Evolutionary conservation across 2,797 vertebrate genomes (phyloP).

Genomic region (Pipistrellus pipistrellus): DNA sequence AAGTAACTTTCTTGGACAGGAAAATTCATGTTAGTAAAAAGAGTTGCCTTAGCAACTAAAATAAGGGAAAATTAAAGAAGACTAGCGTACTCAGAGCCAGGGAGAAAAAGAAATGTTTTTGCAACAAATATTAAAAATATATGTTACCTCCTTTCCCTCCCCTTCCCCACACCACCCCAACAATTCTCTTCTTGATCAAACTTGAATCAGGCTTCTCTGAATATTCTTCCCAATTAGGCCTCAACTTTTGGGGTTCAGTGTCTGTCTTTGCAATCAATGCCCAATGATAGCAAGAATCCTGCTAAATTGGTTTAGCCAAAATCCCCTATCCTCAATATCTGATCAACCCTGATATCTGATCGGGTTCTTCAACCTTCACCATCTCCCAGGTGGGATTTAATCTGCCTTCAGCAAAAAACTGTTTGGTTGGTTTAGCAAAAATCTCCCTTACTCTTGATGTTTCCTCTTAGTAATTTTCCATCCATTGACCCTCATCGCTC

Average conservation of each 20-base stretch:
- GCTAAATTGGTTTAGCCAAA: background rate
- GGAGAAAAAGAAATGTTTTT: background rate
- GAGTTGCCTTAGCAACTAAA: conserved; percentile 59
- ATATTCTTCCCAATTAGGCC: background rate
- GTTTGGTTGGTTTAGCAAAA: background rate
- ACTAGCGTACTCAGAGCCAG: conserved; percentile 21
- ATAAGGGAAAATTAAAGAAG: conserved; percentile 61
- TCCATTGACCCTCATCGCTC: background rate
- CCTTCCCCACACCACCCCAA: background rate
- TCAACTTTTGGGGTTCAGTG: background rate
- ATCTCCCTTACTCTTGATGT: background rate
- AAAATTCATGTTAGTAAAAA: conserved; percentile 52
- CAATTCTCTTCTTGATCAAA: background rate
- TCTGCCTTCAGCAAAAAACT: background rate
- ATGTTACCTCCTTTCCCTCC: background rate
- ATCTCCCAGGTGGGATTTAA: background rate
- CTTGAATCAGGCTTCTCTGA: background rate
- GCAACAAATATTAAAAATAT: background rate
- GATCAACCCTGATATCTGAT: background rate
- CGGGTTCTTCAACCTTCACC: background rate
- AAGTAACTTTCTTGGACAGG: conserved; percentile 52
- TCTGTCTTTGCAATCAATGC: background rate
- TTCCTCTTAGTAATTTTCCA: background rate
- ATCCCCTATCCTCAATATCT: background rate
- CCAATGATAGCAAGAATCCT: background rate